Evolutionary conservation across 2,113 vertebrate genomes (phyloP), one percentile per base, ranked within the genome.

Genomic region (Oryzias celebensis): DNA sequence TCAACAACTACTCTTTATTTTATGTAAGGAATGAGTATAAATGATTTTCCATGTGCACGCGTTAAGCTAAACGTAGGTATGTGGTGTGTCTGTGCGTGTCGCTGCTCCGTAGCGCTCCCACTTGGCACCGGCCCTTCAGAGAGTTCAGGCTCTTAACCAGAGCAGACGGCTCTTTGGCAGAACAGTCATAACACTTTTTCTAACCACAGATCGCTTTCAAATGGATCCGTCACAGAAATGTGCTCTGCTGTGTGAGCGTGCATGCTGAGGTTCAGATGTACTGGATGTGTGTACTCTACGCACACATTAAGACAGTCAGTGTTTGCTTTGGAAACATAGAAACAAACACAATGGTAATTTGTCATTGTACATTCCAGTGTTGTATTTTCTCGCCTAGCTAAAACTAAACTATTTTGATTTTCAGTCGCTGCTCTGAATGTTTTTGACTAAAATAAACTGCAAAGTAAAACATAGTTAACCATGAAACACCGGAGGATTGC

Each of bases 161-260:
- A 85, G 83, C 74, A 73, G 87, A 89, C 85, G 75, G 81, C 45
- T 66, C 53, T 83, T 73, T 91, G 88, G 86, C 87, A 76, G 63
- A 36, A 50, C 15, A 42, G 57, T 50, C 67, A 16, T 26, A 43
- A 60, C 78, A 81, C 65, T 65, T 58, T 64, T 82, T 62, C 76
- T 70, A 48, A 78, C 61, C 72, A 70, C 80, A 73, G 67, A 79
- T 82, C 43, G 43, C 72, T 77, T 84, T 85, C 68, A 85, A 82
- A 84, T 77, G 65, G 66, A 79, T 60, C 75, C 51, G 62, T 83
- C 75, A 63, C 62, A 74, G 53, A 83, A 72, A 79, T 62, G 54
- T 51, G 74, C 47, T 24, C 52, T 67, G 71, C 60, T 44, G 7
- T 48, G 41, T 53, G 68, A 52, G 7, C 41, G 24, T 52, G 63